Percentiles rank a stretch among this genome's conserved stretches.
Conservation (phyloP, 2,888 invertebrate species). For the Drosophila phalerata region DNA sequence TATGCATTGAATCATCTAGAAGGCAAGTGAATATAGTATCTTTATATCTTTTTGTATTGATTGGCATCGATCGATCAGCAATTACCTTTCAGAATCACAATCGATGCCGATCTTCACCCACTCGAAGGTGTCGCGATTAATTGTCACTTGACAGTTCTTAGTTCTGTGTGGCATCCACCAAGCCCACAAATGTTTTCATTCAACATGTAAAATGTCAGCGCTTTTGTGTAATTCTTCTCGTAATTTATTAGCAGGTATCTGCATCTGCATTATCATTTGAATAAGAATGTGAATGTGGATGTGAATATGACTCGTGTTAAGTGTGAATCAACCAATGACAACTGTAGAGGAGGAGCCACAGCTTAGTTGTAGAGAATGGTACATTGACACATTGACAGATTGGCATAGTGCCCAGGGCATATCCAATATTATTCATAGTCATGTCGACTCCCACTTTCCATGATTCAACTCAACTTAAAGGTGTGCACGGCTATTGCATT, state of each 20-base stretch:
- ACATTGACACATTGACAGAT: conserved; percentile 7
- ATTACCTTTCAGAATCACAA: conserved; percentile 31
- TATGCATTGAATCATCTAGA: conserved; percentile 20
- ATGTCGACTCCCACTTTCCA: conserved; percentile 26
- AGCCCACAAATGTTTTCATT: conserved; percentile 76
- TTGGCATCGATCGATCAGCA: conserved; percentile 58
- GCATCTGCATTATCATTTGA: no score
- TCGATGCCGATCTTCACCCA: conserved; percentile 59
- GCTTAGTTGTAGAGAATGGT: conserved; percentile 6
- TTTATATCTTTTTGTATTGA: conserved; percentile 37
- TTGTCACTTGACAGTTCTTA: conserved; percentile 48
- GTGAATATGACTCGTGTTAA: conserved; percentile 24
- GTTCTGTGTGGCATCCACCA: conserved; percentile 54
- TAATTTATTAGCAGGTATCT: conserved; percentile 53
- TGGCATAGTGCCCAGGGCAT: conserved; percentile 32
- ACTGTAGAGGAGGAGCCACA: conserved; percentile 30
- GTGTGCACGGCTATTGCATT: conserved; percentile 26
- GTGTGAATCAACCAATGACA: conserved; percentile 35
- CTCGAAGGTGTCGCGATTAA: conserved; percentile 68
- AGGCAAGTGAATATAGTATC: conserved; percentile 6
- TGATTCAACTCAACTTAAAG: conserved; percentile 30
- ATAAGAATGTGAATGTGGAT: conserved; percentile 10
- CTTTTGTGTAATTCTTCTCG: conserved; percentile 53
- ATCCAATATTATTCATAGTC: conserved; percentile 13
- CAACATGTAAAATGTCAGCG: conserved; percentile 77